These are phyloP conservation scores for Hirundo rustica DNA, from an alignment of 2,797 vertebrate species.

Conservation along the genomic window DNA sequence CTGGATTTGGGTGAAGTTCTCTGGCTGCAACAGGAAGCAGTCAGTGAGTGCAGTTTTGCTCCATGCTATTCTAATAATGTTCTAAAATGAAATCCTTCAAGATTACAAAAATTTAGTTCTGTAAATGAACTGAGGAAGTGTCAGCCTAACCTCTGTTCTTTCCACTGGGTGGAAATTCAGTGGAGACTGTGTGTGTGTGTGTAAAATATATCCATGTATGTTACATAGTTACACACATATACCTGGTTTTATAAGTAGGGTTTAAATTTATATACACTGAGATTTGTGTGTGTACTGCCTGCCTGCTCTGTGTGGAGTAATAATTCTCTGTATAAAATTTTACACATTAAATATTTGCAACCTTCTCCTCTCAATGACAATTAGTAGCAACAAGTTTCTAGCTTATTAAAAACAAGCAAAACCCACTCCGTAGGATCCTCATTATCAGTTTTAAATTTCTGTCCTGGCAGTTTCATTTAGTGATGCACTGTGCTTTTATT, in stretches of 20 bases:
- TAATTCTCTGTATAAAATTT: not conserved
- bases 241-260: not conserved
- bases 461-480: not conserved
- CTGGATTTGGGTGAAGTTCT: not conserved
- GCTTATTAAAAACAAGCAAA: not conserved
- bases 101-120: not conserved
- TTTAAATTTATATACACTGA: not conserved
- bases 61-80: not conserved
- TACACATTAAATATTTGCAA: not conserved
- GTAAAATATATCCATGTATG: not conserved
- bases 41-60: not conserved
- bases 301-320: not conserved
- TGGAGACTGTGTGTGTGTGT: not conserved
- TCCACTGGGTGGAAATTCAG: not conserved
- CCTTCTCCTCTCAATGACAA: not conserved
- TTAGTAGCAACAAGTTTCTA: not conserved
- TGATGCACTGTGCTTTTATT: not conserved
- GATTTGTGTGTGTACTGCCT: not conserved
- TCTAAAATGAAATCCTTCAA: not conserved
- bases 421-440: not conserved
- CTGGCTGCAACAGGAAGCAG: not conserved
- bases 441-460: not conserved
- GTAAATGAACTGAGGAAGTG: not conserved
- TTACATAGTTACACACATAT: fast-evolving
- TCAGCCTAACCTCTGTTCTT: not conserved